These are phyloP conservation scores for Xiphophorus maculatus DNA, from an alignment of 2,113 vertebrate species.

Conservation along the genomic window DNA sequence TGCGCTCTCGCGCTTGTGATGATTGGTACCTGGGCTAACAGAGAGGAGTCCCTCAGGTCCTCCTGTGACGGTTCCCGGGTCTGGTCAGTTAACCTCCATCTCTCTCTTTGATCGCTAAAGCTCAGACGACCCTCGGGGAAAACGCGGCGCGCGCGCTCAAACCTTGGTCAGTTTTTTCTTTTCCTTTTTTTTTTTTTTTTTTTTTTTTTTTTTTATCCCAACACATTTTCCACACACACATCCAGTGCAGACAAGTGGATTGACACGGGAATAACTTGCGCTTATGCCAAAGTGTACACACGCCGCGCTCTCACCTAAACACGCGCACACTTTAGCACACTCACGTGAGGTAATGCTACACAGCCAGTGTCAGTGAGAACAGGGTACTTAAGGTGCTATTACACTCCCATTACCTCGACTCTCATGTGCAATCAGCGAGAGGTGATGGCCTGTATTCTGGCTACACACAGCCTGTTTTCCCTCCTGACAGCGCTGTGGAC, in stretches of 20 bases:
- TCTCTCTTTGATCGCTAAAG: conserved; percentile 74
- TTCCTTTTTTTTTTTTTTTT: too few species aligned
- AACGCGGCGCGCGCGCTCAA: conserved; percentile 71
- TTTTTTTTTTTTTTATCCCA: too few species aligned
- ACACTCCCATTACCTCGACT: conserved; percentile 79
- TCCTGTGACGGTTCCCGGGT: conserved; percentile 77
- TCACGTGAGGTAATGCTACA: conserved; percentile 72
- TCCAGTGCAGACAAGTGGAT: conserved; percentile 47
- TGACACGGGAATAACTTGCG: conserved; percentile 50
- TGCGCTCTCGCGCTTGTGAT: conserved; percentile 60
- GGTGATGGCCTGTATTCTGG: conserved; percentile 86
- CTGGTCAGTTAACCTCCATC: conserved; percentile 81
- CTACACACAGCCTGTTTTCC: conserved; percentile 77
- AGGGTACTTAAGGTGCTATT: conserved; percentile 80
- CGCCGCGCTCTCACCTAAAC: conserved; percentile 18
- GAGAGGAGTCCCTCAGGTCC: conserved; percentile 75
- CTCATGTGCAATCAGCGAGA: conserved; percentile 80
- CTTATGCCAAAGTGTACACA: conserved; percentile 45
- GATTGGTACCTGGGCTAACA: conserved; percentile 77
- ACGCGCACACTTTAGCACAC: conserved; percentile 29
- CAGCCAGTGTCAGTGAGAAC: conserved; percentile 76
- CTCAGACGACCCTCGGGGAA: conserved; percentile 77
- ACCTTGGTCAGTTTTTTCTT: conserved; percentile 51
- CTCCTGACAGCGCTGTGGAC: conserved; percentile 87
- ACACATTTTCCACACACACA: not conserved